Conservation (phyloP, 2,113 vertebrate species). For the Centrocercus urophasianus region DNA sequence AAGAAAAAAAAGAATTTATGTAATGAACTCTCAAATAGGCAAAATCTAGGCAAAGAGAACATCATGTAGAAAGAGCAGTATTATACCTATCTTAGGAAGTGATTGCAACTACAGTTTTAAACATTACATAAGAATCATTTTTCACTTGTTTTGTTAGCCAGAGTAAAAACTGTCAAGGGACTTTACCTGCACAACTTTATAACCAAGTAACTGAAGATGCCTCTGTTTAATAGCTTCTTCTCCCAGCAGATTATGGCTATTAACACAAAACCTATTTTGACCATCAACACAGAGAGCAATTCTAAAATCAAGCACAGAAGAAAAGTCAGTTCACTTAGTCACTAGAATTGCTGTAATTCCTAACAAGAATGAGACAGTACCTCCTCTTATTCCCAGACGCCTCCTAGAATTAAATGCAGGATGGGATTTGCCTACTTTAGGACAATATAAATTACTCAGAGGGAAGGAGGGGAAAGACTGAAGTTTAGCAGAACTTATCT, state of each 20-base stretch:
- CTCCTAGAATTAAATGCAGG: not conserved
- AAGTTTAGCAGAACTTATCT: not conserved
- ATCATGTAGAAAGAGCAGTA: not conserved
- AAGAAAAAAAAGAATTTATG: not conserved
- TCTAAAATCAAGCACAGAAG: constrained; percentile 50
- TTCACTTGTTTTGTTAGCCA: not conserved
- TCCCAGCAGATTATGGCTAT: constrained; percentile 83
- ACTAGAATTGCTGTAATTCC: not conserved
- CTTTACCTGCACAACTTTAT: constrained; percentile 90
- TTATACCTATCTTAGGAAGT: not conserved
- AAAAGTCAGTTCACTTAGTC: not conserved
- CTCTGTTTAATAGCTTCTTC: constrained; percentile 91
- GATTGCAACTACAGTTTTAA: not conserved
- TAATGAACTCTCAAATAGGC: not conserved
- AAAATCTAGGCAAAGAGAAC: not conserved
- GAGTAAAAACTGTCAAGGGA: not conserved
- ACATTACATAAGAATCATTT: not conserved
- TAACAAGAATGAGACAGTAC: not conserved
- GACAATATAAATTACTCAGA: not conserved
- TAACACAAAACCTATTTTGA: constrained; percentile 84
- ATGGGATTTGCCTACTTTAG: not conserved
- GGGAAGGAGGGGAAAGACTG: not conserved
- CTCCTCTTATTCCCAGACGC: not conserved
- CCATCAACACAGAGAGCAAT: constrained; percentile 90
- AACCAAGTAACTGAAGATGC: constrained; percentile 90